These are phyloP conservation scores for Ichneumoninae sp. DNA, from an alignment of 2,888 invertebrate genomes.

Conservation along the genomic window DNA sequence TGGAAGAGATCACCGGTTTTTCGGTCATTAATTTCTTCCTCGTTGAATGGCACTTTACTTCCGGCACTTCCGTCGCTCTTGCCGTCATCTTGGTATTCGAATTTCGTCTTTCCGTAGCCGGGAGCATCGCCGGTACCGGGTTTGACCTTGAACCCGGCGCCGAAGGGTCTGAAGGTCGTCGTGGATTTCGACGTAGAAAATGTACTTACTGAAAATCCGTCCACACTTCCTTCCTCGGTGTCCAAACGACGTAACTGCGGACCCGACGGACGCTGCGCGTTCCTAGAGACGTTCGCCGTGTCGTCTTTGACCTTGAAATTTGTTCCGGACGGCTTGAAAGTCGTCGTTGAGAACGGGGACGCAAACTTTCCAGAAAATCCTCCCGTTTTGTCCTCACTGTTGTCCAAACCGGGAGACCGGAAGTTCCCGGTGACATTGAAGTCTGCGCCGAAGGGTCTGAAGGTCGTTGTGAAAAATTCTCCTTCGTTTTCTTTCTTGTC, in stretches of 20 bases:
- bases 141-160: constrained; percentile 38
- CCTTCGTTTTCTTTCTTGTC: neutral
- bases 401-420: constrained; percentile 18
- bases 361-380: neutral
- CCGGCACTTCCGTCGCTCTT: neutral
- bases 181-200: constrained; percentile 17
- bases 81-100: constrained; percentile 9
- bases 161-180: constrained; percentile 41
- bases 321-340: neutral
- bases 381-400: neutral
- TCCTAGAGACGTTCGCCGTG: neutral
- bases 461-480: constrained; percentile 41
- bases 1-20: neutral
- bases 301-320: constrained; percentile 5
- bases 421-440: constrained; percentile 45
- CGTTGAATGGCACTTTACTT: constrained; percentile 7
- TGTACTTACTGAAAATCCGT: neutral
- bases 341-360: constrained; percentile 10
- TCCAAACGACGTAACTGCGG: neutral
- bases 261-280: too few relatives aligned
- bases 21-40: constrained; percentile 4
- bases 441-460: constrained; percentile 25
- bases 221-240: neutral
- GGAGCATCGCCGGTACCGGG: constrained; percentile 13
- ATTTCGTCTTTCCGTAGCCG: constrained; percentile 22